Base-by-base conservation (phyloP, 2,797 vertebrate species). In the Cryptoblepharus egeriae region DNA sequence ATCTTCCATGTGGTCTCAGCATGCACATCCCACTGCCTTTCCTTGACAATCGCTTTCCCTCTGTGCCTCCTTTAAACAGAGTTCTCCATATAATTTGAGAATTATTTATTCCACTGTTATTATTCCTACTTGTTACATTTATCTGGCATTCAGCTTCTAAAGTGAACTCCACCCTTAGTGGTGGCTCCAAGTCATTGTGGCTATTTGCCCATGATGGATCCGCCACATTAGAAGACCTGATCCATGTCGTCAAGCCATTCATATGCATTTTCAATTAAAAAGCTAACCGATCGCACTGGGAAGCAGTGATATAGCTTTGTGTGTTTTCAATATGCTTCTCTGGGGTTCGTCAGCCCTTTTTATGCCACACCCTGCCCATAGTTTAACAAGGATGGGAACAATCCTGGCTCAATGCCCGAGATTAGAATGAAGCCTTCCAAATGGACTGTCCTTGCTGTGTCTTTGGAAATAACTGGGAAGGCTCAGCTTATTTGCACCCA, bases 181-280 rank as follows among this genome's bases (percentile, higher is more conserved):
- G n/a, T n/a, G n/a, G n/a, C n/a, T n/a, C n/a, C n/a, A n/a, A n/a
- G 87, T 90, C 86, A 86, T 69, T 16, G 18, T 3, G 28, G 28
- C 55, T 83, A 3, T 73, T 89, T 87, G 75, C 12, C 81, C 86
- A 87, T 61, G 74, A 58, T 79, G 74, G 71, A 55, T 37, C 69
- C 45, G n/a, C n/a, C 42, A 45, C 11, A 45, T 11, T 28, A 42
- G 81, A 45, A 87, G 93, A 91, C 90, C n/a, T n/a, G n/a, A n/a
- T n/a, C n/a, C n/a, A n/a, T n/a, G n/a, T n/a, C n/a, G n/a, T 1
- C 5, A 18, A 20, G 64, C 15, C 20, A 35, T 65, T 35, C 30
- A 65, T 6, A 15, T 32, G 30, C 15, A 32, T 65, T 65, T 15
- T 4, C 35, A 32, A 16, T 22, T 18, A 37, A 10, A 20, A 18